Evolutionary conservation across 2,888 invertebrate species (phyloP).

Genomic region (Cosmorhoe ocellata): DNA sequence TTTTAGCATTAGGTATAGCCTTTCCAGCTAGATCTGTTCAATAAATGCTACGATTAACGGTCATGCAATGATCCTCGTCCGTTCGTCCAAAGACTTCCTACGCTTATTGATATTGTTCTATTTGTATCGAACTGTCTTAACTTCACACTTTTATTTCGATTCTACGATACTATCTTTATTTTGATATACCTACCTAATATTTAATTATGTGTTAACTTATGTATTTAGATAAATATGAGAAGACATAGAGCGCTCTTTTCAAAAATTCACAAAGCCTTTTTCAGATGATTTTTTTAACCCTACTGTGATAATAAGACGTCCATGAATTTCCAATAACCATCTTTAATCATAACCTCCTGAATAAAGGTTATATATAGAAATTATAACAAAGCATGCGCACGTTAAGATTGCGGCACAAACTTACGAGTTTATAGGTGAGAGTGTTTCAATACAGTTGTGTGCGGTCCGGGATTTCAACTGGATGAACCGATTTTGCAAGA

Average conservation of each 20-base stretch:
- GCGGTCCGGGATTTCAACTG: conserved; percentile 8
- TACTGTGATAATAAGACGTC: too few relatives aligned
- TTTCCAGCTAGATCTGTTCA: not conserved
- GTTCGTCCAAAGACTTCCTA: too few relatives aligned
- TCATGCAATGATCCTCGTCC: not conserved
- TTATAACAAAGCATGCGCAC: conserved; percentile 48
- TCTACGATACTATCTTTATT: too few relatives aligned
- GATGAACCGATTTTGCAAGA: conserved; percentile 9
- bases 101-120: too few relatives aligned
- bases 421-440: conserved; percentile 56
- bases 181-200: too few relatives aligned
- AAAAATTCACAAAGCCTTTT: too few relatives aligned
- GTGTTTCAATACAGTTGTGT: conserved; percentile 32
- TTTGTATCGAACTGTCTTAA: too few relatives aligned
- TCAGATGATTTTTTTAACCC: too few relatives aligned
- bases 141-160: too few relatives aligned
- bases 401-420: conserved; percentile 44
- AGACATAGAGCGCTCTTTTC: too few relatives aligned
- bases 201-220: too few relatives aligned
- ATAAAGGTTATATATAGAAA: conserved; percentile 31
- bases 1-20: not conserved
- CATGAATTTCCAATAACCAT: not conserved
- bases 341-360: conserved; percentile 12
- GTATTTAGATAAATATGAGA: too few relatives aligned
- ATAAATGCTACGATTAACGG: not conserved